Conservation (phyloP, 2,113 vertebrate genomes). For the Oriolus oriolus region DNA sequence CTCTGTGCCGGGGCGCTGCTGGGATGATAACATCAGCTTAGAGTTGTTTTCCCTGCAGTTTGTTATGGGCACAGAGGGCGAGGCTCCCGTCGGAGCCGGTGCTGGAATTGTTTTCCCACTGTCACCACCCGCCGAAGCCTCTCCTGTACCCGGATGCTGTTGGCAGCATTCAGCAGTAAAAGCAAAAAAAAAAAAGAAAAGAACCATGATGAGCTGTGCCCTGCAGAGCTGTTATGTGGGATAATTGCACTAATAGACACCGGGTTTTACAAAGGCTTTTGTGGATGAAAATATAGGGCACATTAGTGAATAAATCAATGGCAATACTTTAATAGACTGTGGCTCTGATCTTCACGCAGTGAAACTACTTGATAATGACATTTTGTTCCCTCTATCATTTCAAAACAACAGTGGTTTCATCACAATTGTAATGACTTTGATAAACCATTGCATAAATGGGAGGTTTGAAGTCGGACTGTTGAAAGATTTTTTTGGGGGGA, state of each 20-base stretch:
- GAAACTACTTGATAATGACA: constrained; percentile 24
- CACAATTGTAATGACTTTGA: constrained; percentile 20
- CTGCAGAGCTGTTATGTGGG: not conserved
- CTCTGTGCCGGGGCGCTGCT: rapidly evolving
- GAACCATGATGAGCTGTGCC: not conserved
- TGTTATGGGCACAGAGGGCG: not conserved
- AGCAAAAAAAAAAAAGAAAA: not conserved
- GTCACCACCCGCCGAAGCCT: not conserved
- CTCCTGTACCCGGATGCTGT: not conserved
- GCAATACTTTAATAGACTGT: constrained; percentile 18
- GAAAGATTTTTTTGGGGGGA: constrained; percentile 1
- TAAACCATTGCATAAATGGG: not conserved
- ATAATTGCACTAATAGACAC: not conserved
- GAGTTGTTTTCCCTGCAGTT: not conserved
- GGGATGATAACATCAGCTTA: not conserved
- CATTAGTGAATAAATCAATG: constrained; percentile 25
- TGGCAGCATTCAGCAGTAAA: not conserved
- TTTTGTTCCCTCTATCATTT: constrained; percentile 16
- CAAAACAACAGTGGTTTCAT: constrained; percentile 29
- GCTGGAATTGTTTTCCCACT: not conserved
- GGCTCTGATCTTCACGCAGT: not conserved
- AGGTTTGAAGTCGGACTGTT: constrained; percentile 9
- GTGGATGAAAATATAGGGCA: constrained; percentile 8
- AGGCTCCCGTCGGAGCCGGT: not conserved
- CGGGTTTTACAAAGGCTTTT: constrained; percentile 12